Evolutionary conservation across 2,113 vertebrate species (phyloP).

Genomic region (Raja brachyura): DNA sequence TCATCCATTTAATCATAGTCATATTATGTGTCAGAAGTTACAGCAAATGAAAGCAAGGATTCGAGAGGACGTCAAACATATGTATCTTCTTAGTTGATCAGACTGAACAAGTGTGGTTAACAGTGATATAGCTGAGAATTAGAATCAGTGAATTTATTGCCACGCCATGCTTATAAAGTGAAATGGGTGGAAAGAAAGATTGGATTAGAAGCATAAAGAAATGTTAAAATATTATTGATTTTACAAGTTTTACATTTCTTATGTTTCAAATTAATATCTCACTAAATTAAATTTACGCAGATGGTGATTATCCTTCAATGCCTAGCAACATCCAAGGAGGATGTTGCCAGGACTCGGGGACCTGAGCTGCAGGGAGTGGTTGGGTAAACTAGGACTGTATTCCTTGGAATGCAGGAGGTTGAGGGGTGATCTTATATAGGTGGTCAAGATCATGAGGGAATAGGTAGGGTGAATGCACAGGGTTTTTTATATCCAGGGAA

Average conservation of each 20-base stretch:
- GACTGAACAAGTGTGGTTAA: not conserved
- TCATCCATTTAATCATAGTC: not conserved
- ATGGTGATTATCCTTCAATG: not conserved
- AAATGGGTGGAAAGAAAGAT: not conserved
- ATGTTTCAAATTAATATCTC: not conserved
- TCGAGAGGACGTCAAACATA: not conserved
- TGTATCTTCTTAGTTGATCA: not conserved
- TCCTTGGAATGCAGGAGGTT: no score
- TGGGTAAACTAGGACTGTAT: no score
- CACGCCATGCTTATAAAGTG: not conserved
- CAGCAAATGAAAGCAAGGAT: not conserved
- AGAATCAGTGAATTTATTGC: no score
- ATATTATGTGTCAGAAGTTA: not conserved
- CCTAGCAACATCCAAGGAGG: no score
- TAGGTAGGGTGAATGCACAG: no score
- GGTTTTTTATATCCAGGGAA: no score
- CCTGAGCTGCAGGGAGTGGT: no score
- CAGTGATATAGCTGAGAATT: not conserved
- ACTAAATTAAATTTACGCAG: not conserved
- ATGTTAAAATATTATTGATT: not conserved
- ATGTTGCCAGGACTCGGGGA: no score
- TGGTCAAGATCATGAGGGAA: no score
- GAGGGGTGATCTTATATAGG: no score
- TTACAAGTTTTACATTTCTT: not conserved
- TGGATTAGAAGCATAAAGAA: not conserved